Conservation (phyloP, 2,888 invertebrate species). For the Protula sp. region DNA sequence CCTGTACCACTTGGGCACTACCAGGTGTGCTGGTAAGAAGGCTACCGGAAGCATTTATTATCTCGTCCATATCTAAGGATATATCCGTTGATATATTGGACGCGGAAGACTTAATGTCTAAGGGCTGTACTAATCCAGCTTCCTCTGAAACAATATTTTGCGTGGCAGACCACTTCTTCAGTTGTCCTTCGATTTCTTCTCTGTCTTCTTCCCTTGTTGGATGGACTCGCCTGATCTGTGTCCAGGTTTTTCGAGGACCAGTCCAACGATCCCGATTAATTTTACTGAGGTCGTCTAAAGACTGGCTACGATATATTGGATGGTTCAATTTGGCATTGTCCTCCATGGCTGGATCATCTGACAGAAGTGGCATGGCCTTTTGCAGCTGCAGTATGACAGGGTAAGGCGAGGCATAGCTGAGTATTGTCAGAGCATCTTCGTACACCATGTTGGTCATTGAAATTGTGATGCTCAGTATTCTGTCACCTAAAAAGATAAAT, state of each 20-base stretch:
- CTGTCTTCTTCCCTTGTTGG: not conserved
- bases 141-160: not conserved
- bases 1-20: not conserved
- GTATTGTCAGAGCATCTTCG: slow-evolving; percentile 82
- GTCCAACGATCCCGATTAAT: slow-evolving; percentile 46
- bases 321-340: slow-evolving; percentile 45
- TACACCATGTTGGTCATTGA: slow-evolving; percentile 82
- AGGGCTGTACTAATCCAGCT: not conserved
- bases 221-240: not conserved
- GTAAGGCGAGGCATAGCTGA: slow-evolving; percentile 87
- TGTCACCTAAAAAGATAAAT: slow-evolving; percentile 74
- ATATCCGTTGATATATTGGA: too few species aligned
- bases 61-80: too few species aligned
- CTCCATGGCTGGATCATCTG: not conserved
- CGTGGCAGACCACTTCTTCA: not conserved
- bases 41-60: not conserved
- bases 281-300: slow-evolving; percentile 68
- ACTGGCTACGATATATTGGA: slow-evolving; percentile 72
- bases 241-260: not conserved
- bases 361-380: slow-evolving; percentile 1
- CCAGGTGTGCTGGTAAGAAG: not conserved
- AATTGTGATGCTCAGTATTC: slow-evolving; percentile 79
- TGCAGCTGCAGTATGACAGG: slow-evolving; percentile 57
- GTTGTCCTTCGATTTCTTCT: not conserved
- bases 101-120: too few species aligned